Evolutionary conservation across 2,113 vertebrate genomes (phyloP), one percentile per base, ranked within the genome.

Genomic region (Ursus arctos): DNA sequence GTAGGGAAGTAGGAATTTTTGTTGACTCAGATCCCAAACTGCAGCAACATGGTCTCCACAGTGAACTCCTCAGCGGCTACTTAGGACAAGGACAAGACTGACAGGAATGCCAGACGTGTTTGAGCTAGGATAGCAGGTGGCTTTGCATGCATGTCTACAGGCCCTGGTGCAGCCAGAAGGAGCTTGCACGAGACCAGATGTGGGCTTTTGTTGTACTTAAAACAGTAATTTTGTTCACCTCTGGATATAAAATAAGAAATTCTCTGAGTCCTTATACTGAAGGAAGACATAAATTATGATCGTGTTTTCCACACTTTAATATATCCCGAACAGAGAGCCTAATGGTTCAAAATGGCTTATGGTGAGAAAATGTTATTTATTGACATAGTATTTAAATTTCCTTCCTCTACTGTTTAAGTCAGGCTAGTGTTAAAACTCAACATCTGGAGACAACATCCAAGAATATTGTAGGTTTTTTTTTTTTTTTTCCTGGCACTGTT

Each of bases 301-400:
- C 11, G 57, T 79, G 74, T 96, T 72, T 81, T 72, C 31, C 67
- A 82, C 61, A 72, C 71, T 83, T 83, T 61, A 69, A 49, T 79
- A 40, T 31, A 43, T 90, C 33, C 92, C 87, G 24, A 90, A 72
- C 13, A 71, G 63, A 91, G 22, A 49, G 19, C 36, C 4, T 0
- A 8, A 84, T 72, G 67, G 49, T 80, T 65, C n/a, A 94, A 82
- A 86, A 61, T 63, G 76, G 31, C 80, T 94, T 90, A 81, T 88
- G 5, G 59, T 84, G 49, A 85, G 43, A 79, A 96, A 86, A 96
- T 43, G 43, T 61, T 96, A 36, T 49, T 7, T 49, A 19, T 28
- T 55, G 36, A 77, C 36, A 61, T 4, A 95, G 87, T 76, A 61
- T 82, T 96, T 93, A 97, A 91, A 86, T 96, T 97, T 93, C 31